Evolutionary conservation across 2,888 invertebrate species (phyloP), one percentile per base, ranked within the genome.

Genomic region (Plebejus anna): DNA sequence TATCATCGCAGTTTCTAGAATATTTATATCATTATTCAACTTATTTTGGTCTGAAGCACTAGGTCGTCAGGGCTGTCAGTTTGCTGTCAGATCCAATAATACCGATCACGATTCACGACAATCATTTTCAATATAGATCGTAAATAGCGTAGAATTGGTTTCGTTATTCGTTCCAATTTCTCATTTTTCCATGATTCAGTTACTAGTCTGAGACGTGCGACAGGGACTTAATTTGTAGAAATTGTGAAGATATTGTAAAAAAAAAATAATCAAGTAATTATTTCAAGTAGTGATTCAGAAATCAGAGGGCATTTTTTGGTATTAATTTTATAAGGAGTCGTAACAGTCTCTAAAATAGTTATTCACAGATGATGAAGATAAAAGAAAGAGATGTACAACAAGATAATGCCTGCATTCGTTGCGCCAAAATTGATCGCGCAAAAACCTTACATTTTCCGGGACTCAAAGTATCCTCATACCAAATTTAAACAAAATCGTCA

Each of bases 1-100:
- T 75, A 38, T 75, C 75, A 66, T 38, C 51, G 47, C n/a, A 36
- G 75, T 70, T 70, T 70, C 70, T 61, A 51, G 61, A 70, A 70
- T 66, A 38, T 70, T 76, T 51, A 36, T 16, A 70, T 22, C 61
- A 28, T 70, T 16, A 61, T 61, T 59, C 22, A 22, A 61, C 47
- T 61, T 55, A 42, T 59, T 61, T 13, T n/a, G 11, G 55, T 28
- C 51, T 32, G 55, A 55, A 47, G n/a, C 51, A 4, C 42, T 47
- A 22, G 47, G 28, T 28, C 13, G 1, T 36, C 32, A 5, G 32
- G 5, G 32, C 66, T 66, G 32, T 66, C 66, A 66, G 32, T 36
- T 66, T 13, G 66, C 32, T 36, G 66, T 66, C 66, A 36, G 32
- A 66, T 66, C 66, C 32, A 66, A 66, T 66, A 66, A 66, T 36